Base-by-base conservation (phyloP, 2,113 vertebrate genomes). In the Sorex araneus region DNA sequence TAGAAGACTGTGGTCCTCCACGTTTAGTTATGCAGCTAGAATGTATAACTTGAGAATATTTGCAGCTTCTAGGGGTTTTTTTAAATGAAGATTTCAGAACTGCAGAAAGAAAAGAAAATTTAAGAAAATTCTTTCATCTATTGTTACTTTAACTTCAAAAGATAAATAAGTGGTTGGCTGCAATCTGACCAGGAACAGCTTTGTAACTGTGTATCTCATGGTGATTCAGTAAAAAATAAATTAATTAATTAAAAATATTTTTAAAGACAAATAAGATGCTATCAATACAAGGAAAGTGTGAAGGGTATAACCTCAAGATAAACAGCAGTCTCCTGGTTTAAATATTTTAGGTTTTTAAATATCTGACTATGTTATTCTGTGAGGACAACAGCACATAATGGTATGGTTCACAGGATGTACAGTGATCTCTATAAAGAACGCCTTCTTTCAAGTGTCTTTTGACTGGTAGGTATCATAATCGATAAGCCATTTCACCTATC, bases 1-100 rank as follows among this genome's bases (percentile, higher is more conserved):
- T 70, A 27, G 79, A 87, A 43, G 54, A 71, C 32, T 54, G 43
- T 79, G 64, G 66, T 94, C 40, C 15, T 47, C 92, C 50, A 78
- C 21, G 3, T 63, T 16, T 63, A 63, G 9, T 23, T 63, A 63
- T 63, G 25, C 25, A 63, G 18, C 25, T 25, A 63, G 60, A 25
- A 25, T 63, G 18, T 25, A 23, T 63, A 63, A 23, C 40, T 1
- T 11, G 5, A 50, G 4, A 2, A 66, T 21, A 71, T 30, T 57
- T 0, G 89, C 4, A 75, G 25, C 9, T 86, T 75, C 64, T 66
- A 60, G 23, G 64, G 87, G 78, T 79, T 86, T 89, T 89, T 34
- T 40, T 36, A 13, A 50, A 50, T 7, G 2, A 50, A 50, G 13
- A 50, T 50, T 13, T 50, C 47, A 50, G 47, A 40, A 40, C 40